A percentile compares a stretch with the other conserved stretches of the same genome.
Conservation (phyloP, 2,888 invertebrate species). For the Tetheella fluctuosa region DNA sequence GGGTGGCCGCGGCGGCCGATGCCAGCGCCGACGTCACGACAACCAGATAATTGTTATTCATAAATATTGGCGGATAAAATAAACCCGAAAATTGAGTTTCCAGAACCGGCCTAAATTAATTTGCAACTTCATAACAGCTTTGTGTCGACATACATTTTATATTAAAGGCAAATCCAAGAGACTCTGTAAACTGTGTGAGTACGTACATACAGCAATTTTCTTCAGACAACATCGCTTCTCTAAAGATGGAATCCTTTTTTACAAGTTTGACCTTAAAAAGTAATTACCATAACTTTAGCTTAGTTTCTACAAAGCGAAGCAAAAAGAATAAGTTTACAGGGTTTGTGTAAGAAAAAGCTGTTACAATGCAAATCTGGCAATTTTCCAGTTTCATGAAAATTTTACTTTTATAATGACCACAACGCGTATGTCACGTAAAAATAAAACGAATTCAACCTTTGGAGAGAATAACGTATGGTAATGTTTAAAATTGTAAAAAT, state of each 20-base stretch:
- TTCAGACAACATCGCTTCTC: not conserved
- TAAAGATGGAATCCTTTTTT: not conserved
- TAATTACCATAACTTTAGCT: conserved; percentile 24
- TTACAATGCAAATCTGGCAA: conserved; percentile 43
- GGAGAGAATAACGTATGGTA: not conserved
- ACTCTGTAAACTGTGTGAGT: conserved; percentile 38
- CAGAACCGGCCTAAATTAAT: conserved; percentile 80
- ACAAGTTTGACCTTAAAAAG: conserved; percentile 13
- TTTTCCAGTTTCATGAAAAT: conserved; percentile 36
- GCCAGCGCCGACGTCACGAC: conserved; percentile 31
- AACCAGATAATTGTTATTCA: conserved; percentile 78
- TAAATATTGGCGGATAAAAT: conserved; percentile 82
- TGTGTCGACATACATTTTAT: conserved; percentile 71
- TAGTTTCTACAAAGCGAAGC: not conserved
- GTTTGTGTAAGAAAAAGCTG: conserved; percentile 34
- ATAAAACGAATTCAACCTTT: not conserved
- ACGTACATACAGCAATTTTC: conserved; percentile 35
- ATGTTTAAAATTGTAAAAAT: not conserved
- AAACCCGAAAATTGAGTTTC: conserved; percentile 80
- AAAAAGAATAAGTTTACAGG: conserved; percentile 28
- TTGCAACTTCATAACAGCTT: conserved; percentile 79
- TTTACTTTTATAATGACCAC: conserved; percentile 2
- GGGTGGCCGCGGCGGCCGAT: conserved; percentile 25
- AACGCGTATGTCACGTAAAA: conserved; percentile 22
- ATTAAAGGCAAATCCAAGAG: conserved; percentile 69